Percentiles rank a stretch among this genome's conserved stretches.
phyloP scores from a whole-genome alignment of 2,888 invertebrate genomes.

The Phaedon cochleariae region DNA sequence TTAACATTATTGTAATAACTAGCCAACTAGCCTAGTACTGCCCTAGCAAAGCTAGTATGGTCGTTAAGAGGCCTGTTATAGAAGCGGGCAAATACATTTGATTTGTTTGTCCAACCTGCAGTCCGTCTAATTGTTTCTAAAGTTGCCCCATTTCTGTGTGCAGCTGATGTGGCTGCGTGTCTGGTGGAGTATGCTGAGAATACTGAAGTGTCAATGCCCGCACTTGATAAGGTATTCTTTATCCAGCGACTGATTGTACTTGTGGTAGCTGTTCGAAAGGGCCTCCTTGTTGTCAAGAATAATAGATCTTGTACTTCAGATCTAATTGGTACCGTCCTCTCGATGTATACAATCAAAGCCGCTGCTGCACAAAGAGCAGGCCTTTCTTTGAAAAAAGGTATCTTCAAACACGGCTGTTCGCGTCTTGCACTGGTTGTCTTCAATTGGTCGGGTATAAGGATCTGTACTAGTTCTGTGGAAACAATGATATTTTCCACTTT shows the following conservation, averaged over 20 bases:
- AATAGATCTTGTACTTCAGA: slow-evolving; percentile 5
- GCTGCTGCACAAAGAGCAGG: slow-evolving; percentile 36
- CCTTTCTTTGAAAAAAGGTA: slow-evolving; percentile 34
- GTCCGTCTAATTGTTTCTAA: slow-evolving; percentile 24
- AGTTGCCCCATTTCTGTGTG: slow-evolving; percentile 11
- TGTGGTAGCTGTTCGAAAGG: slow-evolving; percentile 23
- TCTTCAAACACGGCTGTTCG: slow-evolving; percentile 14
- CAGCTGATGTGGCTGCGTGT: slow-evolving; percentile 33
- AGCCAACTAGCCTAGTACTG: neutral
- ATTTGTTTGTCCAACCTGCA: slow-evolving; percentile 24
- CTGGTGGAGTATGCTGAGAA: slow-evolving; percentile 27
- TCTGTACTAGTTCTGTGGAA: neutral
- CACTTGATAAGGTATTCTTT: slow-evolving; percentile 24
- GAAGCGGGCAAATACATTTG: neutral
- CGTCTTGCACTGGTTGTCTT: slow-evolving; percentile 12
- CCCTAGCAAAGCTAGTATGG: neutral
- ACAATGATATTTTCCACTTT: slow-evolving; percentile 22
- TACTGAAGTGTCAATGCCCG: slow-evolving; percentile 35
- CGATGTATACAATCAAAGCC: slow-evolving; percentile 32
- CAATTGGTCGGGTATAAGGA: slow-evolving; percentile 1
- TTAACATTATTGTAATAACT: too few species aligned
- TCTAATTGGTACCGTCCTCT: slow-evolving; percentile 7
- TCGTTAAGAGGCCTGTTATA: neutral
- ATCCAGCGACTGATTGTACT: slow-evolving; percentile 42
- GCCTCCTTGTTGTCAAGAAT: slow-evolving; percentile 20